Evolutionary conservation across 2,797 vertebrate genomes (phyloP).

Genomic region (Iguana delicatissima): DNA sequence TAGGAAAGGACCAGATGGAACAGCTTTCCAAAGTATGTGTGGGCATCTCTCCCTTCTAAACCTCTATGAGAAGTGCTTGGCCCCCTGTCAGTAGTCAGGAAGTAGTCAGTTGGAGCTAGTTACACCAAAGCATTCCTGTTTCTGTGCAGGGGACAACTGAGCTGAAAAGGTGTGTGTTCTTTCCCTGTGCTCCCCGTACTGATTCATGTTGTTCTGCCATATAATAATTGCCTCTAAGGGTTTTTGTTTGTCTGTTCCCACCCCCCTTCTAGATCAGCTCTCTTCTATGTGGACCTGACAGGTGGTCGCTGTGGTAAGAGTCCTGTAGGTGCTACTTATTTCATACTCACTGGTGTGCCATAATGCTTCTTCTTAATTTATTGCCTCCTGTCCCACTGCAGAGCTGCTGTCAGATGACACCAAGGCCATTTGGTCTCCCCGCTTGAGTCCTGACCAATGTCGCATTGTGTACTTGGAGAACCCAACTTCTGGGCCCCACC

Average conservation of each 20-base stretch:
- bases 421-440: conserved; percentile 87
- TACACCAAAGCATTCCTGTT: background rate
- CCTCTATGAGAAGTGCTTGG: background rate
- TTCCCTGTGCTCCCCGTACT: background rate
- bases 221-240: background rate
- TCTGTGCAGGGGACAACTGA: background rate
- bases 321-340: rapidly evolving
- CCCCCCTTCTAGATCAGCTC: conserved; percentile 85
- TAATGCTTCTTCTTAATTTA: background rate
- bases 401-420: conserved; percentile 89
- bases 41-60: background rate
- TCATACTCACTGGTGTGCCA: background rate
- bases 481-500: conserved; percentile 87
- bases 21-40: background rate
- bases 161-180: background rate
- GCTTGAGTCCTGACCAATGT: conserved; percentile 95
- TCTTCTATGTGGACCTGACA: conserved; percentile 93
- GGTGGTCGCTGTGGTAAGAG: conserved; percentile 92
- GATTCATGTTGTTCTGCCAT: rapidly evolving
- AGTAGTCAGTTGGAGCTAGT: background rate
- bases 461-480: conserved; percentile 91
- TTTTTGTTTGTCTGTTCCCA: background rate
- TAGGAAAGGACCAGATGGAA: background rate
- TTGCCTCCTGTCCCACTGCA: conserved; percentile 66
- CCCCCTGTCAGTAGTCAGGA: background rate